These are phyloP conservation scores for Drosophila emarginata DNA, from an alignment of 2,888 invertebrate species.

Conservation along the genomic window DNA sequence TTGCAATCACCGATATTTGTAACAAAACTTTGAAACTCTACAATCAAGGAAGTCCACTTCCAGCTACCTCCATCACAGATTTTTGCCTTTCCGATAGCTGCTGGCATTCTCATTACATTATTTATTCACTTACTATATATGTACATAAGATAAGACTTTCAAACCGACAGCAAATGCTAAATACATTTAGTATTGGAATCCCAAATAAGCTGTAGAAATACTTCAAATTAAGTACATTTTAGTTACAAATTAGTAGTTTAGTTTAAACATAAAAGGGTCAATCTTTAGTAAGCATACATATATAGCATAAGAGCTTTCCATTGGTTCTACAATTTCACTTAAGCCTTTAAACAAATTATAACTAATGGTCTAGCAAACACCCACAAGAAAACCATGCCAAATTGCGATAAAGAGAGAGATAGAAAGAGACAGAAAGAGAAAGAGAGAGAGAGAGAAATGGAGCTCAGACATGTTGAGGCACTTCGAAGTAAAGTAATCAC, in stretches of 20 bases:
- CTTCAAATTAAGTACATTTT: neutral
- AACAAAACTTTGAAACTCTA: no score
- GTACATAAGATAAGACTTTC: no score
- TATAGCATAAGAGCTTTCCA: constrained; percentile 30
- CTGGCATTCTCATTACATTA: no score
- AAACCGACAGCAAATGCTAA: no score
- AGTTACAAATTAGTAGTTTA: neutral
- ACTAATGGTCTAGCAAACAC: constrained; percentile 67
- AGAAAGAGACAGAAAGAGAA: neutral
- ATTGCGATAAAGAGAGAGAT: constrained; percentile 6
- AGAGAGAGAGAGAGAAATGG: neutral
- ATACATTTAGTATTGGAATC: no score
- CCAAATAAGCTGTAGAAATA: neutral
- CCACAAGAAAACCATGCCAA: constrained; percentile 27
- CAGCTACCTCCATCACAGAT: no score
- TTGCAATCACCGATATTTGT: no score
- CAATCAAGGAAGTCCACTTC: no score
- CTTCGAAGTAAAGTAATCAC: constrained; percentile 74
- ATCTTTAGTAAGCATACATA: constrained; percentile 19
- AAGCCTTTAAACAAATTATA: constrained; percentile 73
- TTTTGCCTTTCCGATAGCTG: no score
- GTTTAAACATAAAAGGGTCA: constrained; percentile 13
- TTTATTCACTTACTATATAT: no score
- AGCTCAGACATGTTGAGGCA: constrained; percentile 49
- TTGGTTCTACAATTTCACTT: constrained; percentile 51